Conservation (phyloP, 2,888 invertebrate genomes). For the Drymonia ruficornis region DNA sequence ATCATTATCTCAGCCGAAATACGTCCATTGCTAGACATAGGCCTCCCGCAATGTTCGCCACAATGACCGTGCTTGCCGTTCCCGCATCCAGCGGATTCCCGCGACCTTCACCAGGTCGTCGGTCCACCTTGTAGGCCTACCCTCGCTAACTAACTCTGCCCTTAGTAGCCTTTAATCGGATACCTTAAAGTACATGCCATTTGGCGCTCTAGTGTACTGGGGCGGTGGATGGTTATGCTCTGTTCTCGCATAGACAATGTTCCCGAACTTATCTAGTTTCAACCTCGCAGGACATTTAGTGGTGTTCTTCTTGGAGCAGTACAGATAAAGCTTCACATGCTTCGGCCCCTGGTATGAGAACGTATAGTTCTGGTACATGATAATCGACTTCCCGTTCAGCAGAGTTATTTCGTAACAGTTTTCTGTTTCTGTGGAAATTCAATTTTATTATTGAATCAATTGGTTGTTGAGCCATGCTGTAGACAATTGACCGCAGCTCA, state of each 20-base stretch:
- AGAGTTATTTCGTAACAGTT: constrained; percentile 8
- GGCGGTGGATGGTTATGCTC: constrained; percentile 46
- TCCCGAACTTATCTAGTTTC: constrained; percentile 28
- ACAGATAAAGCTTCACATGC: constrained; percentile 22
- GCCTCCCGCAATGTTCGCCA: too few relatives aligned
- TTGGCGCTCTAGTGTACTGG: constrained; percentile 8
- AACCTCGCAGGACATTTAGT: constrained; percentile 39
- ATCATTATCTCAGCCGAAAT: too few relatives aligned
- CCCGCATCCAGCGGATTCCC: too few relatives aligned
- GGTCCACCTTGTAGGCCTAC: too few relatives aligned
- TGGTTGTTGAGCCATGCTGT: too few relatives aligned
- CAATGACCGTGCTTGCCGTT: too few relatives aligned
- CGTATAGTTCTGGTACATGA: constrained; percentile 37
- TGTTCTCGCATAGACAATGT: constrained; percentile 20
- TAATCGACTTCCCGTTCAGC: constrained; percentile 25
- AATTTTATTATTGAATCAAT: background rate
- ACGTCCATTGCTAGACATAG: too few relatives aligned
- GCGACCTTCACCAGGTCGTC: too few relatives aligned
- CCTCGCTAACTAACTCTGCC: too few relatives aligned
- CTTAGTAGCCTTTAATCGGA: constrained; percentile 6
- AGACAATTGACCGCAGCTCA: too few relatives aligned
- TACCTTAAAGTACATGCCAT: constrained; percentile 26
- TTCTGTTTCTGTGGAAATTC: constrained; percentile 9
- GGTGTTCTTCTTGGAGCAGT: constrained; percentile 24
- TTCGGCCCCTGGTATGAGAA: constrained; percentile 35